Conservation (phyloP, 2,888 invertebrate species). For the Zelleria hepariella region DNA sequence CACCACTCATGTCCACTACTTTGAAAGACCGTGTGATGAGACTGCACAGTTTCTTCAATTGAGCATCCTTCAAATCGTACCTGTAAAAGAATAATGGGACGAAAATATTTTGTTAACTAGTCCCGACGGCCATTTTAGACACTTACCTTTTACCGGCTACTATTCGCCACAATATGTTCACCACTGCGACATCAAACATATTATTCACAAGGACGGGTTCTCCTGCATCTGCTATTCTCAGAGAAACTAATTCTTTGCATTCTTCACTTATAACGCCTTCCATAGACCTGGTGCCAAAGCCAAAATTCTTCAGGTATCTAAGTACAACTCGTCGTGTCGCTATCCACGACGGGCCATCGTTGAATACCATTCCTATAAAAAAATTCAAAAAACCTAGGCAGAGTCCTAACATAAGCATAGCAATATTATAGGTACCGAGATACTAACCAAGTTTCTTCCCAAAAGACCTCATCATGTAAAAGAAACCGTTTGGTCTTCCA, state of each 20-base stretch:
- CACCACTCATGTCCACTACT: conserved; percentile 78
- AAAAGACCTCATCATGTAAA: conserved; percentile 77
- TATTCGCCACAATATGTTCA: conserved; percentile 80
- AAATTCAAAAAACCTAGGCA: neutral
- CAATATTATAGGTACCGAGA: neutral
- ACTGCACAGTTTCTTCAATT: conserved; percentile 65
- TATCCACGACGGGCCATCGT: conserved; percentile 76
- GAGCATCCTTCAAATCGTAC: conserved; percentile 73
- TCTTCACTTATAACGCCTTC: conserved; percentile 74
- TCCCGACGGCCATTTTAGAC: too few relatives aligned
- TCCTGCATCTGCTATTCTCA: conserved; percentile 37
- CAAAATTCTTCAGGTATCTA: conserved; percentile 75
- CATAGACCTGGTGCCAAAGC: conserved; percentile 75
- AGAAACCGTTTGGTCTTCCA: conserved; percentile 80
- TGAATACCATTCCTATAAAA: conserved; percentile 77
- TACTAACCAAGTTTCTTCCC: conserved; percentile 77
- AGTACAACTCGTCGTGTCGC: conserved; percentile 76
- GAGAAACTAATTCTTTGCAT: conserved; percentile 67
- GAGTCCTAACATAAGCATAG: neutral
- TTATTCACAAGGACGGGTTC: conserved; percentile 63
- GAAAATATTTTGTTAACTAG: neutral
- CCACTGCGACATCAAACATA: conserved; percentile 75
- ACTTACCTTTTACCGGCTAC: conserved; percentile 75
- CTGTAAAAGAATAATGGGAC: conserved; percentile 24
- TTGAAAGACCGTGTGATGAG: conserved; percentile 75